phyloP scores from a whole-genome alignment of 2,113 vertebrate genomes.

The human (Homo sapiens) region GRCh38 chr7:143795501-143796000 shows the following conservation, averaged over 20 bases:
- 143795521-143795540: not conserved
- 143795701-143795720: not conserved
- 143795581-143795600: not conserved
- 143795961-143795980: not conserved
- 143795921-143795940: not conserved
- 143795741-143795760: no score
- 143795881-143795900: accelerated
- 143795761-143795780: not conserved
- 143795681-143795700: not conserved
- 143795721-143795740: not conserved
- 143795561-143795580: not conserved
- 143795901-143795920: not conserved
- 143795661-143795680: not conserved
- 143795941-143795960: not conserved
- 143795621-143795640: not conserved
- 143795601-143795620: not conserved
- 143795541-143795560: not conserved
- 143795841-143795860: not conserved
- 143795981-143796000: not conserved
- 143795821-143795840: accelerated
- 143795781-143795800: not conserved
- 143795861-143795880: not conserved
- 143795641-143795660: not conserved
- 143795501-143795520: not conserved
- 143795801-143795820: not conserved